Evolutionary conservation across 2,888 invertebrate genomes (phyloP).

Genomic region (Geotrupes spiniger): DNA sequence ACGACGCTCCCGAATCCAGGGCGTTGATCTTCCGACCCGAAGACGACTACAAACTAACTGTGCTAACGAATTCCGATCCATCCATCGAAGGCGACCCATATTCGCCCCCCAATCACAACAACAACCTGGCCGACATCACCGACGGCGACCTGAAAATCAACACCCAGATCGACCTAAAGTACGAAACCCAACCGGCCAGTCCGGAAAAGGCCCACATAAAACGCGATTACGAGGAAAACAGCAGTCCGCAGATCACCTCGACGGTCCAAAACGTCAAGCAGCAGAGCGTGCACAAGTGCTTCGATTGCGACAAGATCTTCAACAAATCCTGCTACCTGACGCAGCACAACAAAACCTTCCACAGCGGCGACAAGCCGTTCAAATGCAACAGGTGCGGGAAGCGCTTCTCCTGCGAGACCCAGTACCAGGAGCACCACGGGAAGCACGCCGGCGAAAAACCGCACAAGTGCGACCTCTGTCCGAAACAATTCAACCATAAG

Average conservation of each 20-base stretch:
- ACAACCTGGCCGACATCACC: slow-evolving; percentile 27
- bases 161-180: slow-evolving; percentile 31
- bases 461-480: slow-evolving; percentile 80
- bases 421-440: slow-evolving; percentile 70
- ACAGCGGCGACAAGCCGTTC: slow-evolving; percentile 81
- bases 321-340: slow-evolving; percentile 85
- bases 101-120: slow-evolving; percentile 21
- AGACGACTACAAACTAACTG: slow-evolving; percentile 48
- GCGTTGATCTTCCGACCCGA: slow-evolving; percentile 30
- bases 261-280: slow-evolving; percentile 34
- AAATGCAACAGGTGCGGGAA: slow-evolving; percentile 85
- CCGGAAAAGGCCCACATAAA: slow-evolving; percentile 44
- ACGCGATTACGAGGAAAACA: slow-evolving; percentile 42
- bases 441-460: slow-evolving; percentile 84
- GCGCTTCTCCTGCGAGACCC: slow-evolving; percentile 69
- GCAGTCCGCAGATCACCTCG: slow-evolving; percentile 42
- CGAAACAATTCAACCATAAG: slow-evolving; percentile 88
- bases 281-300: slow-evolving; percentile 61
- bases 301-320: slow-evolving; percentile 80
- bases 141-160: slow-evolving; percentile 27
- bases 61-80: slow-evolving; percentile 47
- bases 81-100: slow-evolving; percentile 22
- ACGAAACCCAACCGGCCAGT: slow-evolving; percentile 36
- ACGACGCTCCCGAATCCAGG: slow-evolving; percentile 32
- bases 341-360: slow-evolving; percentile 88